Percentiles rank a stretch among this genome's conserved stretches.
phyloP scores from a whole-genome alignment of 2,888 invertebrate species.

The Drosophila suboccidentalis region DNA sequence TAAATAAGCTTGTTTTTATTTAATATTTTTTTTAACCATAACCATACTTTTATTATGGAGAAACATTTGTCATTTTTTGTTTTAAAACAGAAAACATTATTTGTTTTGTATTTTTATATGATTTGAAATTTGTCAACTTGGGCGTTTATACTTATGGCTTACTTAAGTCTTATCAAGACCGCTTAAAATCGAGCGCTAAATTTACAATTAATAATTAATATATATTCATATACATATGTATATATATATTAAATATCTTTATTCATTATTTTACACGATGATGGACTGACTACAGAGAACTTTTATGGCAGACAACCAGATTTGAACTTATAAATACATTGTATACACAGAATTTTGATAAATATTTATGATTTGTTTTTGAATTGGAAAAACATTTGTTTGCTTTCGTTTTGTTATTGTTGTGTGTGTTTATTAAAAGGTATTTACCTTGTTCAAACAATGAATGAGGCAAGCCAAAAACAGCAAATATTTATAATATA shows the following conservation, averaged over 20 bases:
- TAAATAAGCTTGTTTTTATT: not conserved
- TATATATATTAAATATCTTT: constrained; percentile 42
- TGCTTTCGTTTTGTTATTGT: constrained; percentile 5
- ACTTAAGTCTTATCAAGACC: constrained; percentile 81
- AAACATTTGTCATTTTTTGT: constrained; percentile 73
- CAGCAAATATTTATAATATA: constrained; percentile 48
- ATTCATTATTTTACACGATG: constrained; percentile 76
- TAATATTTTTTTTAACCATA: constrained; percentile 64
- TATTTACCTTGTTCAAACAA: constrained; percentile 40
- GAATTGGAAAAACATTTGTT: constrained; percentile 11
- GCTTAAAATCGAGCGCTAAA: constrained; percentile 80
- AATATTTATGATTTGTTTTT: constrained; percentile 27
- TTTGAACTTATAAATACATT: constrained; percentile 61
- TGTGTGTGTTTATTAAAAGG: constrained; percentile 42
- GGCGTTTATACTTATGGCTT: constrained; percentile 65
- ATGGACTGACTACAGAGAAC: constrained; percentile 80
- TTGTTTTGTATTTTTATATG: constrained; percentile 39
- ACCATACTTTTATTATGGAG: constrained; percentile 79
- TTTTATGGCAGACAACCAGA: constrained; percentile 70
- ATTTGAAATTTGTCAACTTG: constrained; percentile 72
- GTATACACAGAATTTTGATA: constrained; percentile 65
- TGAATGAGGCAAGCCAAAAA: constrained; percentile 50
- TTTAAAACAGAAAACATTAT: constrained; percentile 70
- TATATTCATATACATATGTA: constrained; percentile 8
- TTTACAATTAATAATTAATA: constrained; percentile 69